These are phyloP conservation scores for Lymantria dispar DNA, from an alignment of 2,888 invertebrate genomes.

Conservation along the genomic window DNA sequence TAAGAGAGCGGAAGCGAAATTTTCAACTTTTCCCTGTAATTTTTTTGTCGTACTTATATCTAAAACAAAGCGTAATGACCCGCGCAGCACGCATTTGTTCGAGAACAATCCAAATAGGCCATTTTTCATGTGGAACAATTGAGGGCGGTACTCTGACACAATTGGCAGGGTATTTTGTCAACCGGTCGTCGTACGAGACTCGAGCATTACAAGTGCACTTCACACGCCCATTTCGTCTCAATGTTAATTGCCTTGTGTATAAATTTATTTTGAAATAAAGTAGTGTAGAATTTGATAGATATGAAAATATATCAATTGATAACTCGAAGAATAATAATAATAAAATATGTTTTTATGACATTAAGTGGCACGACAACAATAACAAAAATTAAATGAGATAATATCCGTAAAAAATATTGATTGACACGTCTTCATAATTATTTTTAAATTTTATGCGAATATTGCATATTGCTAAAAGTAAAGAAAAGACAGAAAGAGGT, in stretches of 20 bases:
- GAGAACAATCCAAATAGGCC: conserved; percentile 78
- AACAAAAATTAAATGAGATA: no score
- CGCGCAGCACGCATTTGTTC: conserved; percentile 80
- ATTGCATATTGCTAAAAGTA: no score
- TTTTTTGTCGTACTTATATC: conserved; percentile 76
- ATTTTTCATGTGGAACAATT: conserved; percentile 81
- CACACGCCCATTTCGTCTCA: conserved; percentile 40
- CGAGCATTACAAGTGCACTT: conserved; percentile 69
- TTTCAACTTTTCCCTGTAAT: conserved; percentile 65
- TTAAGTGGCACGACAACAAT: no score
- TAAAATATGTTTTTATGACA: no score
- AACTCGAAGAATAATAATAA: no score
- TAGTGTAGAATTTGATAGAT: no score
- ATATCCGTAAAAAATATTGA: no score
- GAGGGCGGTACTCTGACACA: conserved; percentile 77
- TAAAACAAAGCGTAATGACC: conserved; percentile 82
- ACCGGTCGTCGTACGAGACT: conserved; percentile 73
- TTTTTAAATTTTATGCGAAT: no score
- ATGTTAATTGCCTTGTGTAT: conserved; percentile 11
- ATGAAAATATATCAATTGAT: no score
- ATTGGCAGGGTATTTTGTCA: conserved; percentile 81
- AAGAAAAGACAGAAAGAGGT: no score
- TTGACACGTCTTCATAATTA: no score
- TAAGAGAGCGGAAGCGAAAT: conserved; percentile 68
- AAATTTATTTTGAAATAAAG: neutral